Conservation (phyloP, 2,797 vertebrate species). For the Onychomys arenicola region DNA sequence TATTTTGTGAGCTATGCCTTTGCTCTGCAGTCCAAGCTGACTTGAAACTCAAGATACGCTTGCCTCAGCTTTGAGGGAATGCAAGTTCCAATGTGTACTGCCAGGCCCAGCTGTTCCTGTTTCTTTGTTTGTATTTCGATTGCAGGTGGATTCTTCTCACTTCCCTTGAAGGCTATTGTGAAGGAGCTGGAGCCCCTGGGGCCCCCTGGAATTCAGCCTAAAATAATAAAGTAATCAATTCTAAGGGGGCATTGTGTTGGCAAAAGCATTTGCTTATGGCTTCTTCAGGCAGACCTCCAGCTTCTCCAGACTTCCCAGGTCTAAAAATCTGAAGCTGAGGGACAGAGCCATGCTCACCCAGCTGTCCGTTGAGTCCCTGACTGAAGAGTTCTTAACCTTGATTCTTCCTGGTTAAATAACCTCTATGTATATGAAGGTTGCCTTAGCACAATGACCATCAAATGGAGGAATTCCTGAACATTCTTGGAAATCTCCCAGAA, state of each 20-base stretch:
- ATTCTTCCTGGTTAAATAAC: not conserved
- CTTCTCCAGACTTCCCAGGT: not conserved
- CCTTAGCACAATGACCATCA: not conserved
- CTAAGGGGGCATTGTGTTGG: not conserved
- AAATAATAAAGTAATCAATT: conserved; percentile 25
- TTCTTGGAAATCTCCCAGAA: not conserved
- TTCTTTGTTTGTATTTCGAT: conserved; percentile 1
- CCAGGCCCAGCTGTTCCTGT: not conserved
- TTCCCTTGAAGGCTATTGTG: not conserved
- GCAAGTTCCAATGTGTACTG: not conserved
- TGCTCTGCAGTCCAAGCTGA: not conserved
- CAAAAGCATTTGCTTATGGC: not conserved
- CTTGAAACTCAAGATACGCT: not conserved
- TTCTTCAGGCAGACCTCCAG: not conserved
- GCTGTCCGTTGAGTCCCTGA: not conserved
- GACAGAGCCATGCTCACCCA: not conserved
- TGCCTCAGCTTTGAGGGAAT: not conserved
- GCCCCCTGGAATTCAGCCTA: not conserved
- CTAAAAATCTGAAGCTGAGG: not conserved
- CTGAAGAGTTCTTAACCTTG: not conserved
- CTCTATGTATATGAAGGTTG: not conserved
- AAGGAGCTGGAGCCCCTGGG: not conserved
- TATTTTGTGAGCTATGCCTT: not conserved
- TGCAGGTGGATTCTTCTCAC: not conserved
- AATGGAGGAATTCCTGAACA: not conserved